Evolutionary conservation across 2,888 invertebrate genomes (phyloP), one percentile per base, ranked within the genome.

Genomic region (Drosophila stalkeri): DNA sequence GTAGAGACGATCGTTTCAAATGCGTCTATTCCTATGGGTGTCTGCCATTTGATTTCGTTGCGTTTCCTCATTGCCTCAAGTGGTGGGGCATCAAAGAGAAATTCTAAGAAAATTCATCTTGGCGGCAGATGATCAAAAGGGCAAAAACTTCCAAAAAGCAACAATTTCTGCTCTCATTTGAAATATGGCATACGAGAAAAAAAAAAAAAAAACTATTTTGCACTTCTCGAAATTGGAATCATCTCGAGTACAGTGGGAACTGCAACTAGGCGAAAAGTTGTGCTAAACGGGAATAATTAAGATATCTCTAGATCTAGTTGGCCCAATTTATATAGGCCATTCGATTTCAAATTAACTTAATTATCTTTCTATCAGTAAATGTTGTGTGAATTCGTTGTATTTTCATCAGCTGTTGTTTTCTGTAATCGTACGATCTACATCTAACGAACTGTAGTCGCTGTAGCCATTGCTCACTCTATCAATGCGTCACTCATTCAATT

Each of bases 81-180:
- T 72, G 72, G 61, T 60, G 65, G 62, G 57, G 67, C 67, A 60
- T 72, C 62, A 61, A 76, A 82, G 62, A 80, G 60, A 55, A 70
- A 66, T 89, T 85, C 85, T 86, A 49, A 68, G 85, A 84, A 85
- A 79, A 85, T 62, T 68, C 60, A 71, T 64, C 47, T 54, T 11
- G 67, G 47, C 72, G 78, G 77, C 64, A 80, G 62, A 79, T 67
- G 64, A 80, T 75, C 80, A 71, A 80, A 77, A 64, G 33, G 56
- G 59, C 46, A 35, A 31, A 60, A 41, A 52, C 52, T 62, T 47
- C 46, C 49, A 49, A 44, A 64, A 33, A 57, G 41, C 47, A 51
- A 62, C 59, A 56, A 61, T 64, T 66, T 75, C 62, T 80, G 86
- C 83, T 86, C 76, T 67, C 63, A 74, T 83, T 83, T 74, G 61